Evolutionary conservation across 1,140 invertebrate genomes (phyloP), one percentile per base, ranked within the genome.

Genomic region (Aphis gossypii): DNA sequence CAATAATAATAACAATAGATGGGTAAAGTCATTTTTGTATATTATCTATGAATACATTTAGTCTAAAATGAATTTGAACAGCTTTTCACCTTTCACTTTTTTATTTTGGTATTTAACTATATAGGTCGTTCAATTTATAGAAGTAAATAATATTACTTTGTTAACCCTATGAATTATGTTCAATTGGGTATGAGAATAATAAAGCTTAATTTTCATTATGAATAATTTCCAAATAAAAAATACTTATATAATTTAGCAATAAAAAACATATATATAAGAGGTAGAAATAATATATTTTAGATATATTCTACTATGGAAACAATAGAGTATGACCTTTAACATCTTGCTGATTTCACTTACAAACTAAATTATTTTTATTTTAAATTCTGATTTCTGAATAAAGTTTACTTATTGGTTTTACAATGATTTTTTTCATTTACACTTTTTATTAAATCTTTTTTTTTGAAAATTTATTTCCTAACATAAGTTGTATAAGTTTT

Each of bases 71-170:
- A 89, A 56, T 56, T 54, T 56, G 8, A 89, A 89, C 6, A 56
- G 87, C 5, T 56, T 54, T 89, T 90, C 23, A 60, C 88, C 88
- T 90, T 90, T 90, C 88, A 90, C 51, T 90, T 90, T 89, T 60
- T 60, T 56, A 21, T 90, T 41, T 41, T 56, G 1, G 7, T 25
- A 54, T 89, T 21, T 89, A 5, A 21, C n/a, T 41, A n/a, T 87
- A 20, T 21, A 18, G 30, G 30, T 48, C 18, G n/a, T 89, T 89
- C 23, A 41, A 51, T 89, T 56, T 89, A 6, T 89, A 18, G 30
- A 48, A 18, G 44, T 48, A 87, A 2, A 25, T 51, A 25, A 76
- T 82, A 41, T 84, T 35, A 54, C 2, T 54, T 89, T 54, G 48
- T 38, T 54, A 89, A 25, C 54, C 21, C 20, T 54, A 54, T 89